Percentiles rank a stretch among this genome's conserved stretches.
These are phyloP conservation scores for Calidris pugnax DNA, from an alignment of 2,113 vertebrate genomes.

Conservation along the genomic window DNA sequence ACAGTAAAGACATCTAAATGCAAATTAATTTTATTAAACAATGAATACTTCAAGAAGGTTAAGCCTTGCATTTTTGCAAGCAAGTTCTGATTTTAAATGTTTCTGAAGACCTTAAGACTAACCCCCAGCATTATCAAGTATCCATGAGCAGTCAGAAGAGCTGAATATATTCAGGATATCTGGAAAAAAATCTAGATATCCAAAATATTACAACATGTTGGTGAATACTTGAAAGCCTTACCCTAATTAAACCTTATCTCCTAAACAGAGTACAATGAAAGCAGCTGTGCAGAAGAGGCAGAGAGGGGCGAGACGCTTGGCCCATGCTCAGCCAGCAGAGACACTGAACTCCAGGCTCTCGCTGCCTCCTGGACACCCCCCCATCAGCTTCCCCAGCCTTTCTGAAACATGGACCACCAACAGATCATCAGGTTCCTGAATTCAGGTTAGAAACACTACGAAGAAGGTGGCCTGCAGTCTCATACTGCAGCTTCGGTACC, in stretches of 20 bases:
- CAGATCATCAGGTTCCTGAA: not conserved
- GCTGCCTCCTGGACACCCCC: accelerated
- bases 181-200: not conserved
- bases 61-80: not conserved
- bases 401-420: too few species aligned
- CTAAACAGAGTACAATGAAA: not conserved
- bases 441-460: not conserved
- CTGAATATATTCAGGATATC: not conserved
- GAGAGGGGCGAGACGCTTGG: accelerated
- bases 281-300: not conserved
- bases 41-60: not conserved
- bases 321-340: not conserved
- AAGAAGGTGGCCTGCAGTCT: not conserved
- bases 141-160: not conserved
- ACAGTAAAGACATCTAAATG: not conserved
- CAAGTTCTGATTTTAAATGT: not conserved
- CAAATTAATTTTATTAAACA: conserved; percentile 18
- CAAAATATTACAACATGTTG: accelerated
- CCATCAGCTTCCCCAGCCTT: not conserved
- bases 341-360: accelerated
- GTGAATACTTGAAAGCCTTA: not conserved
- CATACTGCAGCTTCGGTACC: not conserved
- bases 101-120: not conserved
- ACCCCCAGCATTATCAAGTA: not conserved
- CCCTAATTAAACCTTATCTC: not conserved